Evolutionary conservation across 2,888 invertebrate species (phyloP).

Genomic region (Stenchaetothrips biformis): DNA sequence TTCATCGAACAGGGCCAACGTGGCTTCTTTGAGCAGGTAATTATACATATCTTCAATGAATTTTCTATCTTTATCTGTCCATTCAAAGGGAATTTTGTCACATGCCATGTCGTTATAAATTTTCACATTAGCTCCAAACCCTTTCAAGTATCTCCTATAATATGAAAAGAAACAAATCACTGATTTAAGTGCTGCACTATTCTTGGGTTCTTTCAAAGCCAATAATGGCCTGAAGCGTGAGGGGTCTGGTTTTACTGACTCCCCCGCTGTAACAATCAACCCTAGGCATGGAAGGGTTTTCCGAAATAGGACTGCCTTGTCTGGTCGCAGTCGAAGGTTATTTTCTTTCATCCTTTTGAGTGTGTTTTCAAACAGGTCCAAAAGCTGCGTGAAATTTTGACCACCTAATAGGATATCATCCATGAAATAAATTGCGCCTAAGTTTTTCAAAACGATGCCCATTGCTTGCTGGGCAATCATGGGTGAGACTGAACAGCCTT

Average conservation of each 20-base stretch:
- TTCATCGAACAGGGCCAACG: background rate
- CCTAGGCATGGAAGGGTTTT: background rate
- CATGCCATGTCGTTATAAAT: background rate
- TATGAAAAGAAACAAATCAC: background rate
- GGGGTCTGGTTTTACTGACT: background rate
- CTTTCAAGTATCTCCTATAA: background rate
- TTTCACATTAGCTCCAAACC: background rate
- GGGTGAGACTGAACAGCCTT: background rate
- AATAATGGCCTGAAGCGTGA: background rate
- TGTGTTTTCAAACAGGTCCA: background rate
- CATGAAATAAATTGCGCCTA: background rate
- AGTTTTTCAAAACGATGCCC: background rate
- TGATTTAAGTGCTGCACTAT: background rate
- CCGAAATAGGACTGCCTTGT: background rate
- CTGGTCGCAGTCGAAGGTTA: background rate
- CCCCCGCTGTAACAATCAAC: background rate
- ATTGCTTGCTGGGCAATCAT: background rate
- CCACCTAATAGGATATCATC: background rate
- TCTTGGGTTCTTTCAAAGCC: background rate
- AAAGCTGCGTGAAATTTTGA: background rate
- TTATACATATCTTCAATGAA: background rate
- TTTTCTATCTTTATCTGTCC: background rate
- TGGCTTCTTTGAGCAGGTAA: background rate
- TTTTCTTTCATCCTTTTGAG: background rate
- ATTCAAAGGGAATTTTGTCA: background rate